phyloP scores from a whole-genome alignment of 2,113 vertebrate species.

The Phodopus roborovskii region DNA sequence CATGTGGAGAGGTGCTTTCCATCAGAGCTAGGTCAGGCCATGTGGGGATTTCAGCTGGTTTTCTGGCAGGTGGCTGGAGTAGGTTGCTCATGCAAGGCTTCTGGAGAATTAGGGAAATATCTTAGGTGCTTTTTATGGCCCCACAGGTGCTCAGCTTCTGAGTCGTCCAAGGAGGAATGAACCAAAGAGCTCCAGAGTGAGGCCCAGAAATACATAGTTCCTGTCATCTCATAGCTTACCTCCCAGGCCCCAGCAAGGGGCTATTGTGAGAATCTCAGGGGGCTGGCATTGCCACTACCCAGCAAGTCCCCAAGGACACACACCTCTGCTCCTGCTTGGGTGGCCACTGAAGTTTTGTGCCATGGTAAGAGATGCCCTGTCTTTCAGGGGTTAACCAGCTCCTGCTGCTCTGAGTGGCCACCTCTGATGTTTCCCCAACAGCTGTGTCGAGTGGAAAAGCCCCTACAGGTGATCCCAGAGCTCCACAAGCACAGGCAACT shows the following conservation, averaged over 20 bases:
- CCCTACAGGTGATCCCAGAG: neutral
- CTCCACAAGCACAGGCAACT: neutral
- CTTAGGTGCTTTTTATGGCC: neutral
- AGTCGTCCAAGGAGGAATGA: neutral
- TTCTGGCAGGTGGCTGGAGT: neutral
- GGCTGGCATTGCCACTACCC: neutral
- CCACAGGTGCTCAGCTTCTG: neutral
- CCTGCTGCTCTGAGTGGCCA: accelerated
- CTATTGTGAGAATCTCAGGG: neutral
- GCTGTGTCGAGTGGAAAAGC: neutral
- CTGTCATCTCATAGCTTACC: neutral
- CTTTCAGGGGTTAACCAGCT: neutral
- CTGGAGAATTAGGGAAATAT: neutral
- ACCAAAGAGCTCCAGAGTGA: neutral
- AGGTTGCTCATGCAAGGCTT: neutral
- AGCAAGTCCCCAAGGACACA: too few relatives aligned
- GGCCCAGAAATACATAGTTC: neutral
- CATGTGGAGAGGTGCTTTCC: constrained; percentile 28
- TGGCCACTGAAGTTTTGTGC: neutral
- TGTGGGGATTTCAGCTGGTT: neutral
- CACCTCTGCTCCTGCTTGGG: neutral
- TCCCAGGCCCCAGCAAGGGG: neutral
- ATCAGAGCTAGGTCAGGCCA: neutral
- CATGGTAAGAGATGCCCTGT: neutral
- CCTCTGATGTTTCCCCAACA: neutral